Evolutionary conservation across 2,113 vertebrate species (phyloP).

Genomic region (Bostrychus sinensis): DNA sequence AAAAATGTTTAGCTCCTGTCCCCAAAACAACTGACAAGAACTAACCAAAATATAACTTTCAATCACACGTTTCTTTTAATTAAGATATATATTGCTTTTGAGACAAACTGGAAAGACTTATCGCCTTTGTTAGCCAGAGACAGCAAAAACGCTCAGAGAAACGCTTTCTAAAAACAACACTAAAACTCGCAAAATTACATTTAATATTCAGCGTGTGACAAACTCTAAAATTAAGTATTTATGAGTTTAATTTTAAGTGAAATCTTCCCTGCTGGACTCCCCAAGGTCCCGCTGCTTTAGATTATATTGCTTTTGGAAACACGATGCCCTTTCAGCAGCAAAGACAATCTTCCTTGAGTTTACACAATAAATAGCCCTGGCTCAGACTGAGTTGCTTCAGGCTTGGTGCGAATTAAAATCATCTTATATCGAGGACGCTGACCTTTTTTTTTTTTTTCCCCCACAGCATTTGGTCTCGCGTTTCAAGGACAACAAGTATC

Average conservation of each 20-base stretch:
- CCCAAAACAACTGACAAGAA: too few relatives aligned
- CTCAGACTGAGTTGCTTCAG: background rate
- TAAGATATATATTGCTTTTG: too few relatives aligned
- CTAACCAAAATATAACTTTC: too few relatives aligned
- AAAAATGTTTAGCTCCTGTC: too few relatives aligned
- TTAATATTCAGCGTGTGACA: background rate
- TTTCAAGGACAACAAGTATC: slow-evolving; percentile 10
- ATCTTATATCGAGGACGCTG: background rate
- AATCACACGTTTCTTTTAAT: too few relatives aligned
- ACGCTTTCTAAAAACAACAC: background rate
- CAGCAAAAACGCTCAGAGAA: too few relatives aligned
- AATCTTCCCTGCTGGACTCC: slow-evolving; percentile 7
- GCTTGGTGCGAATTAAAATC: slow-evolving; percentile 9
- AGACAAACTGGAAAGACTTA: too few relatives aligned
- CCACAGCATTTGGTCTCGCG: slow-evolving; percentile 1
- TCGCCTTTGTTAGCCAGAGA: too few relatives aligned
- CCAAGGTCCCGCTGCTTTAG: background rate
- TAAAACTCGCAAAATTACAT: background rate
- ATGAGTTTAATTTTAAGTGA: slow-evolving; percentile 24
- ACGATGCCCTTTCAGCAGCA: background rate
- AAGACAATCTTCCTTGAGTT: slow-evolving; percentile 13
- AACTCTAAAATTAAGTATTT: background rate
- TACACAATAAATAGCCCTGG: slow-evolving; percentile 6
- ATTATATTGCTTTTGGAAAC: slow-evolving; percentile 6
- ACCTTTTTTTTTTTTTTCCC: background rate